Evolutionary conservation across 2,888 invertebrate species (phyloP).

Genomic region (Euclidia mi): DNA sequence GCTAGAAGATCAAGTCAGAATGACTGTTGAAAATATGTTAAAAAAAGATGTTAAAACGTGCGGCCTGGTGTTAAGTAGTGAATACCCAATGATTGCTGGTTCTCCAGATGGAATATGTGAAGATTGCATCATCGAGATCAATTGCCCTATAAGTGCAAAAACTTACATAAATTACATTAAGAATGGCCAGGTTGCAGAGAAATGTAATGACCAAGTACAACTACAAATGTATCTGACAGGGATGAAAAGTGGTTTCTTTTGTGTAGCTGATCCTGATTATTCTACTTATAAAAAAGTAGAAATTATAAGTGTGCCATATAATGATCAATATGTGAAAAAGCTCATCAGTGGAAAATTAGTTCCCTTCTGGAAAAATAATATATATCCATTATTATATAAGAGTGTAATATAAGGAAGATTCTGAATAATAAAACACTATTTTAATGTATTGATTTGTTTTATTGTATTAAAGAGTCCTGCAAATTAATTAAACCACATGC

Average conservation of each 20-base stretch:
- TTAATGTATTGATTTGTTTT: no score
- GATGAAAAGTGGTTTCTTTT: conserved; percentile 33
- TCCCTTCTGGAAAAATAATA: no score
- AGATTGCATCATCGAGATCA: conserved; percentile 18
- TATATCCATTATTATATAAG: no score
- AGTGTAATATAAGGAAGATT: no score
- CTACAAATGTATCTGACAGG: conserved; percentile 35
- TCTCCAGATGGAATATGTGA: conserved; percentile 54
- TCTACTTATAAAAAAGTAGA: conserved; percentile 4
- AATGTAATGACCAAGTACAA: conserved; percentile 45
- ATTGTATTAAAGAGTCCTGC: no score
- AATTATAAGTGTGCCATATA: conserved; percentile 3
- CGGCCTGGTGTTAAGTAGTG: conserved; percentile 37
- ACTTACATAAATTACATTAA: conserved; percentile 23
- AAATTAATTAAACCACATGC: no score
- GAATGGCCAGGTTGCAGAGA: conserved; percentile 34
- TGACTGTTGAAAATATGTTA: conserved; percentile 35
- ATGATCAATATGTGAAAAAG: no score
- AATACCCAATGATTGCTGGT: conserved; percentile 54
- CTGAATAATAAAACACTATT: no score
- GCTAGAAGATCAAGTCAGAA: conserved; percentile 39
- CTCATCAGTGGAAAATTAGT: no score
- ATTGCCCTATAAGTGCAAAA: conserved; percentile 17
- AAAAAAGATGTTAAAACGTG: conserved; percentile 42
- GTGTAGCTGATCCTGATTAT: conserved; percentile 40